phyloP scores from a whole-genome alignment of 2,797 vertebrate species.

The Petrocephalus sullivani region DNA sequence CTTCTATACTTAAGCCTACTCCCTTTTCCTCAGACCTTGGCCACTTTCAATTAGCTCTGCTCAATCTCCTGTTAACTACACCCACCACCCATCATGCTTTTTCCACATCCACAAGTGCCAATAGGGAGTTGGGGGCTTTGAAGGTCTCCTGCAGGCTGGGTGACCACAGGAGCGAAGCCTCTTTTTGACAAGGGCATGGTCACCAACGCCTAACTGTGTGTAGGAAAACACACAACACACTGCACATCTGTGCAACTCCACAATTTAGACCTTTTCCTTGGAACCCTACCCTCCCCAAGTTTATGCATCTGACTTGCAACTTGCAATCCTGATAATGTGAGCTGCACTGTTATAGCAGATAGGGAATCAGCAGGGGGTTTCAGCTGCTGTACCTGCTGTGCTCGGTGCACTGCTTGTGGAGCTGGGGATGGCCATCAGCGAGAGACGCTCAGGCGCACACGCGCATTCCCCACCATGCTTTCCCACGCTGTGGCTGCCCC shows the following conservation, averaged over 20 bases:
- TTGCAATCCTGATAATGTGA: not conserved
- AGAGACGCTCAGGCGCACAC: not conserved
- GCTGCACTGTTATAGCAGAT: too few species aligned
- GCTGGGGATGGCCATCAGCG: not conserved
- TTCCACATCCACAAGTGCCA: not conserved
- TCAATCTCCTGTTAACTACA: not conserved
- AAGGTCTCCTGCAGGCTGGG: not conserved
- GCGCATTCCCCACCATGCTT: not conserved
- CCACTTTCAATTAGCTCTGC: not conserved
- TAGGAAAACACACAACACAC: slow-evolving; percentile 51
- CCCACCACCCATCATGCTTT: not conserved
- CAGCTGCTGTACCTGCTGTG: not conserved
- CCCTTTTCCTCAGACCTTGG: not conserved
- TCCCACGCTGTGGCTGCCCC: not conserved
- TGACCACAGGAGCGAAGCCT: not conserved
- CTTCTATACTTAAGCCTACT: not conserved
- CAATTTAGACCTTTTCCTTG: slow-evolving; percentile 35
- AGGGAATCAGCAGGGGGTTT: not conserved
- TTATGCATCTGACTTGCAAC: not conserved
- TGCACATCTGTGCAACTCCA: slow-evolving; percentile 50
- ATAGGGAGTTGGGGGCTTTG: not conserved
- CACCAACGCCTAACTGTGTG: slow-evolving; percentile 41
- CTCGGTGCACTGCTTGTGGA: not conserved
- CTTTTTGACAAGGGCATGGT: not conserved
- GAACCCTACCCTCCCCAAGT: not conserved